A percentile compares a stretch with the other conserved stretches of the same genome.
Conservation (phyloP, 2,888 invertebrate genomes). For the Agelastica alni region DNA sequence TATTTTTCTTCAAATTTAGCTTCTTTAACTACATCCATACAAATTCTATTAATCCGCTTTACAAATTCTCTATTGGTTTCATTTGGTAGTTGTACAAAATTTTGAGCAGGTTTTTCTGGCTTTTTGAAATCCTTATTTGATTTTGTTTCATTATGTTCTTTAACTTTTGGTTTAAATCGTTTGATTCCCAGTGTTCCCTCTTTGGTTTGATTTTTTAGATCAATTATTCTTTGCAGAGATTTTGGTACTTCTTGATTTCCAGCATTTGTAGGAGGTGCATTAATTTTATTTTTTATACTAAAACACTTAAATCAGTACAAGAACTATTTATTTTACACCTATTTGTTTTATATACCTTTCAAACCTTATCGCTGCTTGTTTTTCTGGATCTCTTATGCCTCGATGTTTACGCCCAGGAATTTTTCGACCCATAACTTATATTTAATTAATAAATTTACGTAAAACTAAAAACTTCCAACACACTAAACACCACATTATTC, state of each 20-base stretch:
- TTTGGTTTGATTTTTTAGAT: constrained; percentile 60
- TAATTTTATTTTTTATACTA: constrained; percentile 74
- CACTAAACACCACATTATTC: not conserved
- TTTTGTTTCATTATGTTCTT: constrained; percentile 44
- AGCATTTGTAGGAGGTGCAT: constrained; percentile 72
- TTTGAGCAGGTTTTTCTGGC: constrained; percentile 59
- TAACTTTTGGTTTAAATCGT: constrained; percentile 19
- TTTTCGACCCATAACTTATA: constrained; percentile 79
- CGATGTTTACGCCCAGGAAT: constrained; percentile 81
- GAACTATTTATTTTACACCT: constrained; percentile 2
- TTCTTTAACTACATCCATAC: constrained; percentile 65
- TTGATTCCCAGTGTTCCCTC: constrained; percentile 46
- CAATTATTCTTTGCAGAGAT: constrained; percentile 68
- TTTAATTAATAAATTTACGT: constrained; percentile 18
- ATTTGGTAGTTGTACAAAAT: constrained; percentile 64
- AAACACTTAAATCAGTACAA: constrained; percentile 11
- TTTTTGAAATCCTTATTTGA: constrained; percentile 6
- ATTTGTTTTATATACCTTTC: constrained; percentile 62
- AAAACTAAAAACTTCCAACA: not conserved
- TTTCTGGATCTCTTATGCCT: constrained; percentile 76
- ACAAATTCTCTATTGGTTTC: constrained; percentile 69
- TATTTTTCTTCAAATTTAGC: constrained; percentile 66
- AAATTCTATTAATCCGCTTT: constrained; percentile 67
- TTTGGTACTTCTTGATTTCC: constrained; percentile 77
- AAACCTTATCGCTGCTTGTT: constrained; percentile 67